Conservation (phyloP, 1,140 invertebrate genomes). For the Laupala kohalensis region DNA sequence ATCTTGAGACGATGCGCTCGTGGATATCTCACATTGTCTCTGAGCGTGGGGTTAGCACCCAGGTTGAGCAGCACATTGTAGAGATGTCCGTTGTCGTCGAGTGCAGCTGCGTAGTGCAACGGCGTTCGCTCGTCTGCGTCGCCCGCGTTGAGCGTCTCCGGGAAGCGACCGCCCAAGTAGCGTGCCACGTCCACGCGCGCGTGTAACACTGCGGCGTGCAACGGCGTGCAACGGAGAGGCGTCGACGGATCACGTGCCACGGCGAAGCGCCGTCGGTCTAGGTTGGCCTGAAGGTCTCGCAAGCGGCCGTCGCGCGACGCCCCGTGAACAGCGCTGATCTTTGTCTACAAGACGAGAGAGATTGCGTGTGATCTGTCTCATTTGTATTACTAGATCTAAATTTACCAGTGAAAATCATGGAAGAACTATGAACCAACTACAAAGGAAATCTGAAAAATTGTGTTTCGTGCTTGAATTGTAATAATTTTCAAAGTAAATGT, state of each 20-base stretch:
- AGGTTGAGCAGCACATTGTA: slow-evolving; percentile 73
- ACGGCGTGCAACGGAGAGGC: slow-evolving; percentile 74
- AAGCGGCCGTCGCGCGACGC: slow-evolving; percentile 76
- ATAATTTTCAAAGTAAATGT: too few relatives aligned
- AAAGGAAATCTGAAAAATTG: too few relatives aligned
- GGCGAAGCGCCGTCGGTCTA: slow-evolving; percentile 84
- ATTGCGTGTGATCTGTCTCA: too few relatives aligned
- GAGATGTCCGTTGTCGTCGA: slow-evolving; percentile 76
- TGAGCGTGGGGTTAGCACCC: slow-evolving; percentile 65
- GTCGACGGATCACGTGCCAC: slow-evolving; percentile 66
- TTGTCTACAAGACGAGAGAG: too few relatives aligned
- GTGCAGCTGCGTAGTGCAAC: slow-evolving; percentile 78
- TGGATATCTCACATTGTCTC: slow-evolving; percentile 36
- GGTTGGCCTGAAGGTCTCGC: slow-evolving; percentile 64
- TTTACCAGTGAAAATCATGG: too few relatives aligned
- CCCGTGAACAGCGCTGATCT: slow-evolving; percentile 75
- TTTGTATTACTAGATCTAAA: too few relatives aligned
- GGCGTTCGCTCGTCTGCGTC: slow-evolving; percentile 74
- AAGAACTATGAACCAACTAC: too few relatives aligned
- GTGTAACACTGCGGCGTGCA: slow-evolving; percentile 83
- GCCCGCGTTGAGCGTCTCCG: slow-evolving; percentile 53
- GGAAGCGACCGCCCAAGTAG: slow-evolving; percentile 48
- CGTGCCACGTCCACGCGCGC: slow-evolving; percentile 51
- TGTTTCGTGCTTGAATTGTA: too few relatives aligned
- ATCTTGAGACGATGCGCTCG: too few relatives aligned